phyloP scores from a whole-genome alignment of 2,113 vertebrate genomes.

The Podocnemis expansa region DNA sequence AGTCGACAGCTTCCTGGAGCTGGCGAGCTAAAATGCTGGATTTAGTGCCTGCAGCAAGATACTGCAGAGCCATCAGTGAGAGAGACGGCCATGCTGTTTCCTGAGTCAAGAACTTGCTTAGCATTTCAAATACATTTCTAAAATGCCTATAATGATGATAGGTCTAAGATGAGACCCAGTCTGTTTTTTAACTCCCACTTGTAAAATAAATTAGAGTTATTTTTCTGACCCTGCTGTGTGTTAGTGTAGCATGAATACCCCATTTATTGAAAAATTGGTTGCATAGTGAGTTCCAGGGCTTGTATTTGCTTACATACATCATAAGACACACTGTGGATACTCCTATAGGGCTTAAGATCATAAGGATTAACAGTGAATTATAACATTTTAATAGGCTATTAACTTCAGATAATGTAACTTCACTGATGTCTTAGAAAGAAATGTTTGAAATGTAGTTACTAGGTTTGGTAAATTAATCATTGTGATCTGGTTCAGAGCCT shows the following conservation, averaged over 20 bases:
- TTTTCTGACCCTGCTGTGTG: slow-evolving; percentile 18
- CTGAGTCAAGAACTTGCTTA: background rate
- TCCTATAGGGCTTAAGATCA: background rate
- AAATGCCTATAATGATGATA: background rate
- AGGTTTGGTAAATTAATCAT: background rate
- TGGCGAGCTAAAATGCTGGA: fast-evolving
- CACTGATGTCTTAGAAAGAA: background rate
- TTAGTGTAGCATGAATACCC: slow-evolving; percentile 8
- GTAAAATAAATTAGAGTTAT: background rate
- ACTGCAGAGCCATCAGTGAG: background rate
- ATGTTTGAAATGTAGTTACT: background rate
- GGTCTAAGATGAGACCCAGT: background rate
- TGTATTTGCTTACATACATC: background rate
- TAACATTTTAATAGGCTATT: slow-evolving; percentile 26
- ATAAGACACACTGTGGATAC: background rate
- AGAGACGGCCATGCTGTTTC: background rate
- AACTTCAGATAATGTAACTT: slow-evolving; percentile 1
- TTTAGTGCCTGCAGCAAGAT: background rate
- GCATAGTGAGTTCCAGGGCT: background rate
- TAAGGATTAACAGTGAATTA: slow-evolving; percentile 27
- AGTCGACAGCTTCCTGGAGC: background rate
- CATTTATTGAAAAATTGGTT: background rate
- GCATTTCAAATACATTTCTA: background rate
- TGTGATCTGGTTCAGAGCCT: background rate
- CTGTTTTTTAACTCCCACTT: background rate